Percentiles rank a stretch among this genome's conserved stretches.
phyloP scores from a whole-genome alignment of 2,113 vertebrate genomes.

The Tragelaphus scriptus region DNA sequence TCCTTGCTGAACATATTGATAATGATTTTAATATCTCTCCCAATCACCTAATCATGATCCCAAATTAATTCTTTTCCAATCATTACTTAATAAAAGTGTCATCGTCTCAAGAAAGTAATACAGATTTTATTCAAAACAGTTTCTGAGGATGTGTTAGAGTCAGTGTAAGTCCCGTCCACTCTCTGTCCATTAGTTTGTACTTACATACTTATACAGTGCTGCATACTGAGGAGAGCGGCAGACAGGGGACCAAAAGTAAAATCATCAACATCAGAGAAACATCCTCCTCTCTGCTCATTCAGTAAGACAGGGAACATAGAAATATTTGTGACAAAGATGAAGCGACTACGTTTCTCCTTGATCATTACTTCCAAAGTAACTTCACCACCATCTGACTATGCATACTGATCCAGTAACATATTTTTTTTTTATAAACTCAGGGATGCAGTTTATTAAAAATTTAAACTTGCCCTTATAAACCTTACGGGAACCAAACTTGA shows the following conservation, averaged over 20 bases:
- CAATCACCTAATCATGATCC: background rate
- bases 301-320: background rate
- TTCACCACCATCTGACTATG: background rate
- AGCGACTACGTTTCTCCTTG: background rate
- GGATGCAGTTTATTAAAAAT: background rate
- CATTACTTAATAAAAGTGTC: background rate
- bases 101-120: background rate
- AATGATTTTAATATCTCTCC: background rate
- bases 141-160: background rate
- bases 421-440: background rate
- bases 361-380: slow-evolving; percentile 3
- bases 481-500: slow-evolving; percentile 23
- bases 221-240: background rate
- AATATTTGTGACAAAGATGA: background rate
- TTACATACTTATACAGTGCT: background rate
- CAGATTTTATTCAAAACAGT: background rate
- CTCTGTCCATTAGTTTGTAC: background rate
- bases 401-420: background rate
- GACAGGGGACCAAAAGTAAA: background rate
- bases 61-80: background rate
- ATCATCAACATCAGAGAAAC: background rate
- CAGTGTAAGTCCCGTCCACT: background rate
- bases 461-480: slow-evolving; percentile 41
- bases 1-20: background rate
- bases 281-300: background rate